Evolutionary conservation across 2,888 invertebrate species (phyloP).

Genomic region (Folsomia candida): DNA sequence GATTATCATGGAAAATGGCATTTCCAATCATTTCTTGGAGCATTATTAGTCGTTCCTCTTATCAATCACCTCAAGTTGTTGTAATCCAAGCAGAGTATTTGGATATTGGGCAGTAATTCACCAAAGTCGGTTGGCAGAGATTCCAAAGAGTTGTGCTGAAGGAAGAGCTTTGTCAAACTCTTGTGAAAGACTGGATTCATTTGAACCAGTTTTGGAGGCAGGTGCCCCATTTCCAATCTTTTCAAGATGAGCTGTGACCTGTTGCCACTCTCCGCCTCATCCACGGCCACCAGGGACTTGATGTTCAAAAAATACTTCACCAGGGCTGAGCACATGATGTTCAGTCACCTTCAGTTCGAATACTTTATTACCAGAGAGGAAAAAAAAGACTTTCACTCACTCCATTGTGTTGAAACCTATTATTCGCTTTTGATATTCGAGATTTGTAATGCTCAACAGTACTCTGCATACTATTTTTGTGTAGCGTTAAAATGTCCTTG

Average conservation of each 20-base stretch:
- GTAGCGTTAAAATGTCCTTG: too few species aligned
- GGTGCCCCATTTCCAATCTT: background rate
- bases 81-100: background rate
- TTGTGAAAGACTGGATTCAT: background rate
- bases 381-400: too few species aligned
- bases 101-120: background rate
- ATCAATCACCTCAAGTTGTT: background rate
- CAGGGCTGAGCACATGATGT: background rate
- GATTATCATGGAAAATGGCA: too few species aligned
- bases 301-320: background rate
- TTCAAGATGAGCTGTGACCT: background rate
- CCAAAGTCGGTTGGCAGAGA: background rate
- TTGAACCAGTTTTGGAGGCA: background rate
- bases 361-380: too few species aligned
- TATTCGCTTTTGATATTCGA: too few species aligned
- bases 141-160: background rate
- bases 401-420: too few species aligned
- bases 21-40: too few species aligned
- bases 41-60: too few species aligned
- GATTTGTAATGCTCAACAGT: too few species aligned
- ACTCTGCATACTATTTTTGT: too few species aligned
- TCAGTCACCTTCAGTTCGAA: too few species aligned
- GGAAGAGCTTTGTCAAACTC: background rate
- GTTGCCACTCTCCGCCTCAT: background rate
- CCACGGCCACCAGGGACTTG: background rate